Base-by-base conservation (phyloP, 2,888 invertebrate genomes). In the Craniophora ligustri region DNA sequence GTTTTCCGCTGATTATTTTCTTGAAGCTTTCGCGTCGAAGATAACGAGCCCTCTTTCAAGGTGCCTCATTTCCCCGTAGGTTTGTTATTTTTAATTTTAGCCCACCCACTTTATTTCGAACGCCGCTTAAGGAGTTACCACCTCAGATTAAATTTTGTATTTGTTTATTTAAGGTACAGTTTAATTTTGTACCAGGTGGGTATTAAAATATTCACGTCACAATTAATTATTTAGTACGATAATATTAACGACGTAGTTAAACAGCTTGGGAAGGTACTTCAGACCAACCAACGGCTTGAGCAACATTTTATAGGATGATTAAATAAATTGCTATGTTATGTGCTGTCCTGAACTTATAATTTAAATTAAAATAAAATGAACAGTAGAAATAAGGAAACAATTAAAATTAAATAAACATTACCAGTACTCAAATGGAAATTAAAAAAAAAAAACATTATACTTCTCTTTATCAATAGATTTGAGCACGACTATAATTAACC, bases 31-130 rank as follows among this genome's bases (percentile, higher is more conserved):
- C 58, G 64, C 73, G 76, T 78, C 79, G 82, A 85, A 85, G 85
- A 85, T 87, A 86, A 87, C 83, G 87, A 87, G 85, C 75, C 60
- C 73, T 79, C 80, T 85, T 81, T 79, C 71, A 75, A 81, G 80
- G 76, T 77, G 81, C 81, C 84, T 85, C 84, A 86, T 85, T 87
- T 87, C 84, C 85, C 82, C 76, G 76, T 76, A 76, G 82, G 75
- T 82, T 82, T 81, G 77, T 84, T 85, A 79, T 84, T 86, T 86
- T 86, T 86, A 84, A 83, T 84, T 86, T 84, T 67, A 77, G 70
- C 64, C 72, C 64, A 49, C 58, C 62, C 71, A 78, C 70, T 78
- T 76, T 69, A 66, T 77, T 77, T 69, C 55, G 48, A 69, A 64
- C 47, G 48, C 45, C 51, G 56, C 51, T 56, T 58, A 68, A 67